phyloP scores from a whole-genome alignment of 1,140 invertebrate genomes.

The Procambarus clarkii region DNA sequence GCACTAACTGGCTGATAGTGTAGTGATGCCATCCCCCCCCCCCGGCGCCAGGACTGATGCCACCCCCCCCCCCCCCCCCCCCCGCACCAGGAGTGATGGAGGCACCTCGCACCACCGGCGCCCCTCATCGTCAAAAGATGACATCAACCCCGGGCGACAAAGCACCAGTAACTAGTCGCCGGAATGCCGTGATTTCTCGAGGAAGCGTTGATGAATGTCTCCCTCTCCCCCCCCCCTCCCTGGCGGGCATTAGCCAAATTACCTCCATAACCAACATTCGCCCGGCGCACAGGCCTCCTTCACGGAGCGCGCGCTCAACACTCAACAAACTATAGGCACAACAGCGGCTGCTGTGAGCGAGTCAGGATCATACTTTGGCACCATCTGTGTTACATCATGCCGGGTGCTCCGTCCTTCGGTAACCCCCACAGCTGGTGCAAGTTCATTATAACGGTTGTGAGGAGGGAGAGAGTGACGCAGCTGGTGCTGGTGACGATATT shows the following conservation, averaged over 20 bases:
- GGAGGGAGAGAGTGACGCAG: too few relatives aligned
- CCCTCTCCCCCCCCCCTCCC: conserved; percentile 32
- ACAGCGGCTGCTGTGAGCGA: too few relatives aligned
- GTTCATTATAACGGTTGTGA: background rate
- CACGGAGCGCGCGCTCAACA: background rate
- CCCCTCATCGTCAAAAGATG: conserved; percentile 6
- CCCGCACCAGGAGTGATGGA: too few relatives aligned
- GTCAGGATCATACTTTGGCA: too few relatives aligned
- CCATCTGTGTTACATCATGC: too few relatives aligned
- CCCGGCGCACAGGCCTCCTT: background rate
- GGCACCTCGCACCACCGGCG: too few relatives aligned
- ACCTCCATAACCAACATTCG: conserved; percentile 15
- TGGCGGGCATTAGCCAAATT: conserved; percentile 61
- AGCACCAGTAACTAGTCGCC: conserved; percentile 32
- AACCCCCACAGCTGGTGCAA: background rate
- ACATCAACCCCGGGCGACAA: conserved; percentile 62
- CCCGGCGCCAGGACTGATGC: too few relatives aligned
- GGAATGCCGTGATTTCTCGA: conserved; percentile 63
- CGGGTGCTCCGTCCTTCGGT: too few relatives aligned
- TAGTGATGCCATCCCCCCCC: too few relatives aligned
- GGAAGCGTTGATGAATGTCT: conserved; percentile 61
- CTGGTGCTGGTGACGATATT: conserved; percentile 29
- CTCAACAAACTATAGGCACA: too few relatives aligned
- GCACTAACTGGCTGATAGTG: too few relatives aligned
- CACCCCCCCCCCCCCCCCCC: too few relatives aligned